Evolutionary conservation across 2,888 invertebrate genomes (phyloP).

Genomic region (Meandrusa payeni): DNA sequence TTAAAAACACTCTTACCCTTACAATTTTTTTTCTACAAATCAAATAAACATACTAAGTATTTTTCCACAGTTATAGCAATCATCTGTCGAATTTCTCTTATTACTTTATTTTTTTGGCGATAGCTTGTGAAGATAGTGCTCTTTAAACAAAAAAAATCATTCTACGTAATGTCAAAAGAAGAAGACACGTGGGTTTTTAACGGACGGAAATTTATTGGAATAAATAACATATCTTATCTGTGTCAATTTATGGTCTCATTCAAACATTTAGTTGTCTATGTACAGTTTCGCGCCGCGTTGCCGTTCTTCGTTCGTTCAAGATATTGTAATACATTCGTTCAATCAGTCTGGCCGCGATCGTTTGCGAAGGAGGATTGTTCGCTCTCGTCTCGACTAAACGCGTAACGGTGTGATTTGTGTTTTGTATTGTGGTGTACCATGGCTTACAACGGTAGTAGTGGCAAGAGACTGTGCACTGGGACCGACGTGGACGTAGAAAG

Average conservation of each 20-base stretch:
- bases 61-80: no score
- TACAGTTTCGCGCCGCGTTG: conserved; percentile 30
- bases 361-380: conserved; percentile 46
- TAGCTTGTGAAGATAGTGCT: no score
- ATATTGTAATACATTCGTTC: conserved; percentile 46
- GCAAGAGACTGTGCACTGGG: conserved; percentile 77
- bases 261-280: conserved; percentile 23
- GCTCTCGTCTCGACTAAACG: conserved; percentile 51
- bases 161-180: no score
- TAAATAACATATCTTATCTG: no score
- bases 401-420: conserved; percentile 77
- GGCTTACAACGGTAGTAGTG: conserved; percentile 87
- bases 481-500: conserved; percentile 76
- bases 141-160: no score
- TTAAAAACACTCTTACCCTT: no score
- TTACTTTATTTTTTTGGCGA: no score
- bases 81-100: no score
- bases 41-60: no score
- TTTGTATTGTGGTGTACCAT: conserved; percentile 83
- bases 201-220: no score
- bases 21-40: no score
- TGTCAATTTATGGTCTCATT: conserved; percentile 9
- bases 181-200: no score
- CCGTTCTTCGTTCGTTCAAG: conserved; percentile 32
- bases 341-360: conserved; percentile 67